A percentile compares a stretch with the other conserved stretches of the same genome.
Conservation (phyloP, 1,140 invertebrate genomes). For the Condylostylus longicornis region DNA sequence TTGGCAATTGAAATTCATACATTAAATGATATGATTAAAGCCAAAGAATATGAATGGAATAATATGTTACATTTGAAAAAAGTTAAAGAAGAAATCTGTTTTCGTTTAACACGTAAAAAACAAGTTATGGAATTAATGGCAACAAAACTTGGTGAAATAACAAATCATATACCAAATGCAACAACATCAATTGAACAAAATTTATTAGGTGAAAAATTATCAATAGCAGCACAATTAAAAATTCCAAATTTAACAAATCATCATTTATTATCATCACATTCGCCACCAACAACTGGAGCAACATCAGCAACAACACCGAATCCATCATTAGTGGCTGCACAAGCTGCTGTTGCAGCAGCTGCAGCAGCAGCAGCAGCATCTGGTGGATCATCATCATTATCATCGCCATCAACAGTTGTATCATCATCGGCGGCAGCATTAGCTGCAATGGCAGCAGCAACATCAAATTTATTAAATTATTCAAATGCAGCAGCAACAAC, state of each 20-base stretch:
- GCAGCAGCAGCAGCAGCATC: background rate
- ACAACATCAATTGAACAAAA: background rate
- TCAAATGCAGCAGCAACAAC: background rate
- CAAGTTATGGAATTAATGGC: constrained; percentile 38
- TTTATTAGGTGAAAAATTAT: background rate
- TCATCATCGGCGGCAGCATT: background rate
- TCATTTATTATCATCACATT: too few species aligned
- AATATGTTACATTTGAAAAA: constrained; percentile 61
- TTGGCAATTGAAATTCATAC: constrained; percentile 45
- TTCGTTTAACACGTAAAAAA: constrained; percentile 49
- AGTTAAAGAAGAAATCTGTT: constrained; percentile 61
- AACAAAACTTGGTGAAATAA: constrained; percentile 2
- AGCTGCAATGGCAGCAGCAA: background rate
- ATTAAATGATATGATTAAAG: constrained; percentile 49
- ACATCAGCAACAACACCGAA: too few species aligned
- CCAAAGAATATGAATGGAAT: constrained; percentile 74
- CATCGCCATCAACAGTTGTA: background rate
- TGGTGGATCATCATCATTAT: background rate
- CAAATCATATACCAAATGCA: background rate
- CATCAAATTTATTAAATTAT: too few species aligned
- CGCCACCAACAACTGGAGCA: too few species aligned
- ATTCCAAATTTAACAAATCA: background rate
- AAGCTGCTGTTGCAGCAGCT: background rate
- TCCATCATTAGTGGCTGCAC: background rate
- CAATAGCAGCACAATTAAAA: background rate